These are phyloP conservation scores for Lophius piscatorius DNA, from an alignment of 2,113 vertebrate genomes.

Conservation along the genomic window DNA sequence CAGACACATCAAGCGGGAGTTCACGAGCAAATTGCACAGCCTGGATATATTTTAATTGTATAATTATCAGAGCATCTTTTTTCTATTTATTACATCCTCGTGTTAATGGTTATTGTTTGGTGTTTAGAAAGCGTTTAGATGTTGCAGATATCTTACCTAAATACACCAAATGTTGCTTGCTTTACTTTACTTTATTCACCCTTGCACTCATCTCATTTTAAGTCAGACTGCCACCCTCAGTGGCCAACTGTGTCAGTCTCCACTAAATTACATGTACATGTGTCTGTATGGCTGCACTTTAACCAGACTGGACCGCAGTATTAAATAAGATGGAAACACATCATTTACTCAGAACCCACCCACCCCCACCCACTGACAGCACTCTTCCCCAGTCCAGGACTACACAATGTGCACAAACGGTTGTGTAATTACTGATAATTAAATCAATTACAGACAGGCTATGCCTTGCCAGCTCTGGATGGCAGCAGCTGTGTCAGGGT, in stretches of 20 bases:
- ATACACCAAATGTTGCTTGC: conserved; percentile 1
- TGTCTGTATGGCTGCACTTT: conserved; percentile 71
- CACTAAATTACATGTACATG: conserved; percentile 75
- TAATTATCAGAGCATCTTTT: conserved; percentile 2
- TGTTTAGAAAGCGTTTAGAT: conserved; percentile 4
- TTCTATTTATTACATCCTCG: conserved; percentile 1
- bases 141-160: neutral
- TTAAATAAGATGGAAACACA: conserved; percentile 84
- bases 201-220: conserved; percentile 41
- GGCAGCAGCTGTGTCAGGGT: conserved; percentile 79
- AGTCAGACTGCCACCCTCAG: conserved; percentile 65
- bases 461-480: conserved; percentile 78
- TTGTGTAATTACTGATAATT: conserved; percentile 96
- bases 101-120: conserved; percentile 3
- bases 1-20: conserved; percentile 28
- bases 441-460: conserved; percentile 93
- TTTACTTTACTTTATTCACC: neutral
- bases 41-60: conserved; percentile 6
- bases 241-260: conserved; percentile 58
- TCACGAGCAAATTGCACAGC: conserved; percentile 22
- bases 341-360: conserved; percentile 78
- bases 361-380: conserved; percentile 23
- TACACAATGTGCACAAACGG: conserved; percentile 82
- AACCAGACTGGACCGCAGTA: conserved; percentile 74
- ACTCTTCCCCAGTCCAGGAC: conserved; percentile 69